Conservation (phyloP, 1,140 invertebrate species). For the Achroia grisella region DNA sequence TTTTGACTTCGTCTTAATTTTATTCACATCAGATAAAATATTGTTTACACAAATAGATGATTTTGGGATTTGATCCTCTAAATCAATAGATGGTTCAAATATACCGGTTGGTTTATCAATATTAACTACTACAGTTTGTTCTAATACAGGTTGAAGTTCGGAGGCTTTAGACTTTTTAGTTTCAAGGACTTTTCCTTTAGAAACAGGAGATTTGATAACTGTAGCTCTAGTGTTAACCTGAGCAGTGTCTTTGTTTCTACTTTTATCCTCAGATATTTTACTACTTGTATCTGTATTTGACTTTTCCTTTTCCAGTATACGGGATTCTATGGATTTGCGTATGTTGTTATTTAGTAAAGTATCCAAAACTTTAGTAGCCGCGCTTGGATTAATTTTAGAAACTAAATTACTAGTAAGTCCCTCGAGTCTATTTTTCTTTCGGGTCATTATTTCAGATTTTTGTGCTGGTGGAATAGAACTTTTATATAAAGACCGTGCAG, state of each 20-base stretch:
- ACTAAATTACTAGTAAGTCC: constrained; percentile 73
- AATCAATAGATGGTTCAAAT: constrained; percentile 77
- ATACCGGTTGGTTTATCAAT: constrained; percentile 76
- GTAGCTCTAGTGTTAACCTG: constrained; percentile 64
- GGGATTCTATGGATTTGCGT: constrained; percentile 70
- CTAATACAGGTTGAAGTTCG: constrained; percentile 30
- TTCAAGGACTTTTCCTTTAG: constrained; percentile 66
- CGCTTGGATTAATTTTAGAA: constrained; percentile 71
- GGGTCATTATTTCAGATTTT: constrained; percentile 73
- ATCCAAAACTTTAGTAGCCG: constrained; percentile 69
- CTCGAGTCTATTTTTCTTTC: constrained; percentile 76
- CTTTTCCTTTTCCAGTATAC: constrained; percentile 69
- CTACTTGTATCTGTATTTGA: constrained; percentile 30
- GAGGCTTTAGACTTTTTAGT: constrained; percentile 54
- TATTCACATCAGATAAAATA: constrained; percentile 39
- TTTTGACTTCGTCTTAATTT: constrained; percentile 41
- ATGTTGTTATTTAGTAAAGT: constrained; percentile 71
- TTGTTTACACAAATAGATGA: constrained; percentile 65
- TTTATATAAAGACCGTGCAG: constrained; percentile 60
- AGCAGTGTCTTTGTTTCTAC: constrained; percentile 48
- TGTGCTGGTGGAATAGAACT: constrained; percentile 59
- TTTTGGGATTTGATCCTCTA: constrained; percentile 77
- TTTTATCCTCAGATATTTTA: constrained; percentile 45
- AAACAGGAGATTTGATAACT: constrained; percentile 73
- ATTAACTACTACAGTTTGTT: constrained; percentile 55